Percentiles rank a stretch among this genome's conserved stretches.
phyloP scores from a whole-genome alignment of 2,113 vertebrate genomes.

The Lontra canadensis region DNA sequence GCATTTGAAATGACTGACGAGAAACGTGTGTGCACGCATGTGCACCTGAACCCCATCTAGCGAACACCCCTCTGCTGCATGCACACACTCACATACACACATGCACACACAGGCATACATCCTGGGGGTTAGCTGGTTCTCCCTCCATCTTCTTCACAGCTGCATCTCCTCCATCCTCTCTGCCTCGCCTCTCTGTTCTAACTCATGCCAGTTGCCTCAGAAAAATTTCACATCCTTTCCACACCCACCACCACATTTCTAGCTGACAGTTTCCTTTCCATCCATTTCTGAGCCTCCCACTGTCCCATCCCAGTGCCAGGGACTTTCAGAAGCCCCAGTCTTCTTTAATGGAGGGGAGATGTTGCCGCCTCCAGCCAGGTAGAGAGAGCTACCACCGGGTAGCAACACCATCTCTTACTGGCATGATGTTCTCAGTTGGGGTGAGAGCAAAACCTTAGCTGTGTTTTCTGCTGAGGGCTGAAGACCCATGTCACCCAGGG shows the following conservation, averaged over 20 bases:
- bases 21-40: neutral
- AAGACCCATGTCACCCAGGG: too few relatives aligned
- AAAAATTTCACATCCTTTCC: neutral
- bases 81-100: neutral
- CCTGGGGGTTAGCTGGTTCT: too few relatives aligned
- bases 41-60: neutral
- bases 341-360: neutral
- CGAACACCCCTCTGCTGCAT: accelerated
- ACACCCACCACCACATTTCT: neutral
- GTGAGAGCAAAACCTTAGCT: neutral
- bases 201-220: neutral
- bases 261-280: neutral
- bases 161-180: neutral
- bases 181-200: neutral
- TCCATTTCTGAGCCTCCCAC: neutral
- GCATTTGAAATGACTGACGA: neutral
- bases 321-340: neutral
- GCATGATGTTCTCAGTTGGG: neutral
- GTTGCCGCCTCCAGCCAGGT: neutral
- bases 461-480: neutral
- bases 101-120: accelerated
- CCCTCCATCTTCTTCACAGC: neutral
- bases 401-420: accelerated
- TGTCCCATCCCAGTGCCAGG: accelerated
- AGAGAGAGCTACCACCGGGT: neutral